Conservation (phyloP, 2,797 vertebrate species). For the Phataginus tetradactyla region DNA sequence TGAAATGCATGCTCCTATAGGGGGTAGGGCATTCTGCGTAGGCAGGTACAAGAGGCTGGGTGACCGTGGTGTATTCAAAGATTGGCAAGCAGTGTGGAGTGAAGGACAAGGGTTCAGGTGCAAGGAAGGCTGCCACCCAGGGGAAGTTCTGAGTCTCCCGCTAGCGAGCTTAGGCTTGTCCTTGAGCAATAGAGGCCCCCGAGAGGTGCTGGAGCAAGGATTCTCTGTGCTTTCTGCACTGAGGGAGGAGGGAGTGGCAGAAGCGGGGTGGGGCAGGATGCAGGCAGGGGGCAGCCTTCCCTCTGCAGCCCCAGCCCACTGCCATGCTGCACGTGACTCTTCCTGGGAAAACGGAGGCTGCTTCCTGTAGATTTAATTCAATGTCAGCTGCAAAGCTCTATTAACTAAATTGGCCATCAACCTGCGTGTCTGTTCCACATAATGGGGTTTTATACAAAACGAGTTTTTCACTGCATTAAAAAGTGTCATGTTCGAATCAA, state of each 20-base stretch:
- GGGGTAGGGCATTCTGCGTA: rapidly evolving
- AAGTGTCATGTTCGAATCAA: conserved; percentile 88
- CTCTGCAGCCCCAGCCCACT: neutral
- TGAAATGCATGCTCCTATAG: neutral
- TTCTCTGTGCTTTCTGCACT: neutral
- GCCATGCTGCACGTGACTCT: conserved; percentile 47
- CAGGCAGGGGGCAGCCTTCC: neutral
- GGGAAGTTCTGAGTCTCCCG: rapidly evolving
- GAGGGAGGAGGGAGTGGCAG: neutral
- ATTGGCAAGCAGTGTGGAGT: too few relatives aligned
- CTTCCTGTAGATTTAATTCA: conserved; percentile 78
- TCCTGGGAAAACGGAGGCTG: conserved; percentile 57
- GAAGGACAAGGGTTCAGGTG: rapidly evolving
- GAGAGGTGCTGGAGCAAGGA: neutral
- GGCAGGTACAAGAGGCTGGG: neutral
- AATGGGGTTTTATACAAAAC: conserved; percentile 85
- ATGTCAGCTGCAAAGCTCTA: conserved; percentile 82
- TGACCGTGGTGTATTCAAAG: rapidly evolving
- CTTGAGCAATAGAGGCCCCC: neutral
- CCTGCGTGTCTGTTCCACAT: conserved; percentile 81
- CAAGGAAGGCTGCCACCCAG: rapidly evolving
- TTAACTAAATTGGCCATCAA: conserved; percentile 87
- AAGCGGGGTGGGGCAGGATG: neutral
- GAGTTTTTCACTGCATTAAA: conserved; percentile 80
- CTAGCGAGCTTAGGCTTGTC: too few relatives aligned